A percentile compares a stretch with the other conserved stretches of the same genome.
Evolutionary conservation across 2,113 vertebrate species (phyloP).

Genomic region (Anseranas semipalmata): DNA sequence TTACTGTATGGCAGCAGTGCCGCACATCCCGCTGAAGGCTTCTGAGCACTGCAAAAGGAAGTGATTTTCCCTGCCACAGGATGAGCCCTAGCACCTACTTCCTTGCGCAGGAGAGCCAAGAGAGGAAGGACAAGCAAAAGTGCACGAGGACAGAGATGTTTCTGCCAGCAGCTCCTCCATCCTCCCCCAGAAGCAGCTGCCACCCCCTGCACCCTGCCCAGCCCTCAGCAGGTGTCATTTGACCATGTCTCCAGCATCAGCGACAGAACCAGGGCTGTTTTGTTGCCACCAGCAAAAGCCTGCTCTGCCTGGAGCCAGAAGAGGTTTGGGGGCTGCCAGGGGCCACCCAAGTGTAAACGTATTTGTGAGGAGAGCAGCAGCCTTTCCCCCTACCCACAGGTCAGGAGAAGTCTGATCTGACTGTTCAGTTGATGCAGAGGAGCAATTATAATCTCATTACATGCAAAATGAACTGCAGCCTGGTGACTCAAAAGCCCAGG

Average conservation of each 20-base stretch:
- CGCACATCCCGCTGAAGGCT: background rate
- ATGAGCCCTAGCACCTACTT: background rate
- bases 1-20: background rate
- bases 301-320: background rate
- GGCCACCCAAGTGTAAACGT: background rate
- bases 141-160: background rate
- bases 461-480: background rate
- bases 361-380: background rate
- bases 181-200: background rate
- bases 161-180: background rate
- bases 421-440: fast-evolving
- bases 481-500: background rate
- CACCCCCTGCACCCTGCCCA: background rate
- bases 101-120: background rate
- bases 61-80: background rate
- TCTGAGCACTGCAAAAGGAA: background rate
- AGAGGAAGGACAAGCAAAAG: background rate
- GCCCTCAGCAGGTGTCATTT: background rate
- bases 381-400: background rate
- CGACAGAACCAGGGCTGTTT: background rate
- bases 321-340: background rate
- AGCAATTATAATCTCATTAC: background rate
- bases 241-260: fast-evolving
- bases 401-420: background rate
- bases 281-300: background rate